These are phyloP conservation scores for Goniozus legneri DNA, from an alignment of 1,140 invertebrate genomes.

Conservation along the genomic window DNA sequence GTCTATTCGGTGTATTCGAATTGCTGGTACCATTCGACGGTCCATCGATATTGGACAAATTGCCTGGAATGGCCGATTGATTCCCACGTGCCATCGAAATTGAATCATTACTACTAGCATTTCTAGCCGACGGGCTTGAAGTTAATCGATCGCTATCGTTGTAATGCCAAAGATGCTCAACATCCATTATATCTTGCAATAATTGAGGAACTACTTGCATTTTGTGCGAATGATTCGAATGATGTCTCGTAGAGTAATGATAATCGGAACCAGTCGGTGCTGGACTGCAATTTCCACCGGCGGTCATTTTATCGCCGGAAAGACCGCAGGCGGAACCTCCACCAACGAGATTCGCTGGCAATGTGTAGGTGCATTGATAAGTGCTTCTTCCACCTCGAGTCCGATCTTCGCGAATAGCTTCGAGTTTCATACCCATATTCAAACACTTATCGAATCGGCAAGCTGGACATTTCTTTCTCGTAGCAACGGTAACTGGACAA, in stretches of 20 bases:
- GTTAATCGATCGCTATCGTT: slow-evolving; percentile 60
- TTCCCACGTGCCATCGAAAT: slow-evolving; percentile 10
- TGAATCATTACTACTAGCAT: not conserved
- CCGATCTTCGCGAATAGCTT: slow-evolving; percentile 93
- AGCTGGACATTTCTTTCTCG: slow-evolving; percentile 93
- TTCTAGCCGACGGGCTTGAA: slow-evolving; percentile 20
- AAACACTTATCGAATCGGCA: slow-evolving; percentile 97
- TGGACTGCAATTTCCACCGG: slow-evolving; percentile 43
- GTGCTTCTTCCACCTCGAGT: slow-evolving; percentile 92
- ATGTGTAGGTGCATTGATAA: slow-evolving; percentile 88
- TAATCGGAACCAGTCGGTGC: slow-evolving; percentile 45
- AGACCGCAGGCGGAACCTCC: slow-evolving; percentile 46
- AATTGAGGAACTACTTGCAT: slow-evolving; percentile 48
- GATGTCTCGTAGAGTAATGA: slow-evolving; percentile 42
- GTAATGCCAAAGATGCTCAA: slow-evolving; percentile 90
- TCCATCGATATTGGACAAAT: slow-evolving; percentile 18
- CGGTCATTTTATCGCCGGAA: slow-evolving; percentile 38
- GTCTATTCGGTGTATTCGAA: slow-evolving; percentile 31
- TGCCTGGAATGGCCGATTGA: slow-evolving; percentile 6
- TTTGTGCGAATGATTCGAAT: slow-evolving; percentile 51
- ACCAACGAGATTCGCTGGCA: slow-evolving; percentile 67
- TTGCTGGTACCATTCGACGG: slow-evolving; percentile 39
- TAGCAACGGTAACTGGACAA: slow-evolving; percentile 88
- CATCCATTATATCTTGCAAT: slow-evolving; percentile 86
- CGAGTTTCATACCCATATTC: slow-evolving; percentile 93